Evolutionary conservation across 2,797 vertebrate genomes (phyloP).

Genomic region (Phalloptychus januarius): DNA sequence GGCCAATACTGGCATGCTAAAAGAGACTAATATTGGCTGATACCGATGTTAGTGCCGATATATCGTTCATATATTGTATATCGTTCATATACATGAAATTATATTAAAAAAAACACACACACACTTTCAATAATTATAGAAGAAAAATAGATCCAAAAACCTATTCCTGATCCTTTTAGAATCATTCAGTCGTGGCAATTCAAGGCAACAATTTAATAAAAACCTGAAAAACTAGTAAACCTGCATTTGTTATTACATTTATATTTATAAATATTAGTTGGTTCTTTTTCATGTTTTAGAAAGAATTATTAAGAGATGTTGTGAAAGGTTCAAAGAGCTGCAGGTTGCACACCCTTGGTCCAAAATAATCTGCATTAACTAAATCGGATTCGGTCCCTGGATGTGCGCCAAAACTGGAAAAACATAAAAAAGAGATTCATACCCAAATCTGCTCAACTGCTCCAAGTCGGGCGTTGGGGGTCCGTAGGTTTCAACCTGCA

Average conservation of each 20-base stretch:
- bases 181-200: not conserved
- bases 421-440: constrained; percentile 49
- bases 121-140: not conserved
- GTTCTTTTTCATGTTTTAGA: not conserved
- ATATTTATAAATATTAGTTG: not conserved
- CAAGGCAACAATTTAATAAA: not conserved
- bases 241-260: not conserved
- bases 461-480: constrained; percentile 89
- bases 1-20: too few species aligned
- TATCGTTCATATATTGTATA: too few species aligned
- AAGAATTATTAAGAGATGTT: not conserved
- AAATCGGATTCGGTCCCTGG: not conserved
- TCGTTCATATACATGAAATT: too few species aligned
- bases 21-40: too few species aligned
- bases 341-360: not conserved
- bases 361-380: not conserved
- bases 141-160: not conserved
- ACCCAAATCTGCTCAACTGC: constrained; percentile 89
- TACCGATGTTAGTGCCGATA: too few species aligned
- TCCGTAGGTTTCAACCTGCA: constrained; percentile 87
- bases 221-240: not conserved
- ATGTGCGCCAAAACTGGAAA: constrained; percentile 10
- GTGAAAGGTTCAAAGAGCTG: not conserved
- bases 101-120: not conserved
- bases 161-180: not conserved